phyloP scores from a whole-genome alignment of 2,113 vertebrate genomes.

The Plectropomus leopardus region DNA sequence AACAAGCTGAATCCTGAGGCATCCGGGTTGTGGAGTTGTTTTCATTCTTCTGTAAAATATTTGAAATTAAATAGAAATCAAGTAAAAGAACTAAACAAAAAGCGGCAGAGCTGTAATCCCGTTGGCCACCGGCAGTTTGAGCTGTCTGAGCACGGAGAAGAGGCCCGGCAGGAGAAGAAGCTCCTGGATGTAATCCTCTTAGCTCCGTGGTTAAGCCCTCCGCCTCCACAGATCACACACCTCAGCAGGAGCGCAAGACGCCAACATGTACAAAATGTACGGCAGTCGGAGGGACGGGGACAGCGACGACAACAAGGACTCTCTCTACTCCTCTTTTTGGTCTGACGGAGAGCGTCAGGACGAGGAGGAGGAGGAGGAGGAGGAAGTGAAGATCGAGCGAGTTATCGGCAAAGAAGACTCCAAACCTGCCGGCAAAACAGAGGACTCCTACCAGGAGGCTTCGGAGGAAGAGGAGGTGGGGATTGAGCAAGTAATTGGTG shows the following conservation, averaged over 20 bases:
- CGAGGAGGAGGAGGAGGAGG: slow-evolving; percentile 42
- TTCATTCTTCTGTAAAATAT: neutral
- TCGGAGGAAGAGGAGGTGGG: slow-evolving; percentile 9
- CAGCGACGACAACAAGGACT: slow-evolving; percentile 50
- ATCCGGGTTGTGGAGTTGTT: neutral
- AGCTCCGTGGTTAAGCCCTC: slow-evolving; percentile 54
- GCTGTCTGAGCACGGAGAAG: slow-evolving; percentile 3
- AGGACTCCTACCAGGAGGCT: neutral
- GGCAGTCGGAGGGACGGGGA: slow-evolving; percentile 43
- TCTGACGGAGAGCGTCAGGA: slow-evolving; percentile 65
- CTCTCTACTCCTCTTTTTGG: slow-evolving; percentile 80
- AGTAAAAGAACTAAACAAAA: neutral
- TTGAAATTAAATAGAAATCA: neutral
- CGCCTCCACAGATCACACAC: slow-evolving; percentile 46
- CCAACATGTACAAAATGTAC: slow-evolving; percentile 74
- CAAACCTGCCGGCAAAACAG: neutral
- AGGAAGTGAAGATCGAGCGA: slow-evolving; percentile 40
- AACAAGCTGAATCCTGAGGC: neutral
- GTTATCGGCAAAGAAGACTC: neutral
- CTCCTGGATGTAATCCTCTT: slow-evolving; percentile 75
- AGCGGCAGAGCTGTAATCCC: neutral
- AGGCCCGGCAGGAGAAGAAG: neutral
- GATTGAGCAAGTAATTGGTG: neutral
- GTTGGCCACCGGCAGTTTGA: slow-evolving; percentile 16
- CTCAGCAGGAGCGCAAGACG: neutral